Evolutionary conservation across 2,888 invertebrate genomes (phyloP).

Genomic region (Clitarchus hookeri): DNA sequence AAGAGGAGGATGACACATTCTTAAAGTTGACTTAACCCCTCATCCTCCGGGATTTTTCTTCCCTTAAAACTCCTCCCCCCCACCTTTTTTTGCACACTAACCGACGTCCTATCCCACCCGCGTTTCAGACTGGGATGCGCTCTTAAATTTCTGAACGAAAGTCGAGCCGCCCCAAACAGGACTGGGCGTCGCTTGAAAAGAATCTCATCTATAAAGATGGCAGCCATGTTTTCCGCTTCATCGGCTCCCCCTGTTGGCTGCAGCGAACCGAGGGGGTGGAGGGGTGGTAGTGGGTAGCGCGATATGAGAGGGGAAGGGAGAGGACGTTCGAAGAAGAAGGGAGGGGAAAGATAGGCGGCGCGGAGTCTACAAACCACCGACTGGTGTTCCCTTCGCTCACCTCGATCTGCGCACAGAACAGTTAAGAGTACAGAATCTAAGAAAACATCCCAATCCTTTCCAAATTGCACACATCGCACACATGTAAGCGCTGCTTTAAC

Average conservation of each 20-base stretch:
- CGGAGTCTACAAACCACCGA: background rate
- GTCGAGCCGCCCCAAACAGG: slow-evolving; percentile 21
- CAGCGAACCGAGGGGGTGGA: slow-evolving; percentile 5
- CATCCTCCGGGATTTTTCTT: background rate
- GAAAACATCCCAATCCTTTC: no score
- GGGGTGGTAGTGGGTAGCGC: slow-evolving; percentile 28
- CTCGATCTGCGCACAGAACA: no score
- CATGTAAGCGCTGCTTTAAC: no score
- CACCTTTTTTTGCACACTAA: no score
- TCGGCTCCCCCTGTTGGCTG: slow-evolving; percentile 29
- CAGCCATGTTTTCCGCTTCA: slow-evolving; percentile 40
- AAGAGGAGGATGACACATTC: slow-evolving; percentile 24
- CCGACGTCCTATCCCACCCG: background rate
- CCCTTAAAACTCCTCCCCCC: background rate
- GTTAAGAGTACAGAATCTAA: no score
- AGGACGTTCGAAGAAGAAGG: slow-evolving; percentile 20
- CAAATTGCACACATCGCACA: no score
- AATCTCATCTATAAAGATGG: slow-evolving; percentile 35
- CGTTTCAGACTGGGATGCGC: slow-evolving; percentile 10
- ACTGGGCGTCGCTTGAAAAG: slow-evolving; percentile 32
- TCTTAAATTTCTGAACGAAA: slow-evolving; percentile 23
- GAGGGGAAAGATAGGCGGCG: background rate
- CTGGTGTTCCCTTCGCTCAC: background rate
- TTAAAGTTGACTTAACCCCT: slow-evolving; percentile 24
- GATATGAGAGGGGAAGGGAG: slow-evolving; percentile 17